Conservation (phyloP, 2,113 vertebrate genomes). For the Rhea americana region DNA sequence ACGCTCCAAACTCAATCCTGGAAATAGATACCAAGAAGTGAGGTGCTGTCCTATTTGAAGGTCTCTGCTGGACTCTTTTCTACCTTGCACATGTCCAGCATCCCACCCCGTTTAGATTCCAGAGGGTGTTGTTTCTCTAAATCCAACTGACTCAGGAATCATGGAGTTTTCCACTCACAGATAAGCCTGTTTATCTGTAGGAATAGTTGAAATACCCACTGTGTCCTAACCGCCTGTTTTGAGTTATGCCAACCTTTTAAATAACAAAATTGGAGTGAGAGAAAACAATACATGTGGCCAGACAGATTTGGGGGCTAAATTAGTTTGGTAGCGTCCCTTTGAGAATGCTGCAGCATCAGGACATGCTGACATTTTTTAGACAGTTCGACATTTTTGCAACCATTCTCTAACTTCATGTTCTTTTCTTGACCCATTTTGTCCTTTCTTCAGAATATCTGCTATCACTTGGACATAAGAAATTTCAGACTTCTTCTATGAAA, state of each 20-base stretch:
- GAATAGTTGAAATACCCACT: not conserved
- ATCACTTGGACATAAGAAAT: not conserved
- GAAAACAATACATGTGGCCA: not conserved
- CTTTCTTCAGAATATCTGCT: not conserved
- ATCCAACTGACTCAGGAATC: not conserved
- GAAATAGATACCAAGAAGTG: not conserved
- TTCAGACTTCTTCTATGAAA: not conserved
- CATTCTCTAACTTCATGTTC: not conserved
- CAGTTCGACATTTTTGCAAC: not conserved
- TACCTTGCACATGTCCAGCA: accelerated
- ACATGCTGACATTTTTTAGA: not conserved
- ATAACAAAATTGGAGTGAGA: not conserved
- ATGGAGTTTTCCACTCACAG: not conserved
- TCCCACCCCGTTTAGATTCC: not conserved
- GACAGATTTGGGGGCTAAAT: not conserved
- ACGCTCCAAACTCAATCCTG: not conserved
- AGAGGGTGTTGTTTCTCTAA: not conserved
- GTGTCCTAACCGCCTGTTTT: not conserved
- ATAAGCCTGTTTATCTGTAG: not conserved
- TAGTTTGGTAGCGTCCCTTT: not conserved
- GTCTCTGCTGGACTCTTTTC: not conserved
- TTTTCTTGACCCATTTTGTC: not conserved
- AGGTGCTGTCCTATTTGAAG: not conserved
- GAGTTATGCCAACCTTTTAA: not conserved
- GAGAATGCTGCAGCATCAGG: not conserved